Conservation (phyloP, 2,888 invertebrate genomes). For the Aspidiotus rigidus region DNA sequence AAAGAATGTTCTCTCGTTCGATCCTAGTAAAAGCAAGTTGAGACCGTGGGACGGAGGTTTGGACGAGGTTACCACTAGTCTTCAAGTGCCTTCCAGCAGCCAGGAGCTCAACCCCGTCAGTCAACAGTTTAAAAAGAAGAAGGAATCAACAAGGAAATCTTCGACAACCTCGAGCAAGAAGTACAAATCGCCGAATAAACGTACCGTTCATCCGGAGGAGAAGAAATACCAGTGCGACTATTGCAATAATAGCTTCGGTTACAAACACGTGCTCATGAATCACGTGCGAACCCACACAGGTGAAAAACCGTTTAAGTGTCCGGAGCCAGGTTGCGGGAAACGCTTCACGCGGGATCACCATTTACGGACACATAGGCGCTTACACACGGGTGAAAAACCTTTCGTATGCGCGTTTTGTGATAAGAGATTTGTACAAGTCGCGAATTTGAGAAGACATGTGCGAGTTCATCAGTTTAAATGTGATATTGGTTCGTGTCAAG, state of each 20-base stretch:
- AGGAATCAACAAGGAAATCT: neutral
- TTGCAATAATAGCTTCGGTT: conserved; percentile 81
- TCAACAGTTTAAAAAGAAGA: neutral
- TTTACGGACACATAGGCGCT: conserved; percentile 81
- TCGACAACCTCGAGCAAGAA: neutral
- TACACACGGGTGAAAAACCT: conserved; percentile 89
- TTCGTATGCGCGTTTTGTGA: conserved; percentile 88
- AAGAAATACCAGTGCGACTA: conserved; percentile 74
- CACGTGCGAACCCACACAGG: conserved; percentile 91
- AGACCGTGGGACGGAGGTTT: too few relatives aligned
- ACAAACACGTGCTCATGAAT: conserved; percentile 88
- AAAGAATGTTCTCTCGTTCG: too few relatives aligned
- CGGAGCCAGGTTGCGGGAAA: conserved; percentile 67
- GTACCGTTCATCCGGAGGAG: neutral
- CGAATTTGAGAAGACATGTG: conserved; percentile 77
- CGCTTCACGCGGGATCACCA: conserved; percentile 88
- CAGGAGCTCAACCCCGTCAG: too few relatives aligned
- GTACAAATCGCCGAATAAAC: neutral
- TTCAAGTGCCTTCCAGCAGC: too few relatives aligned
- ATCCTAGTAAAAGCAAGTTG: too few relatives aligned
- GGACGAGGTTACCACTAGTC: too few relatives aligned
- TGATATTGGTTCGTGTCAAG: conserved; percentile 59
- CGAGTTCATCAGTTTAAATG: conserved; percentile 86
- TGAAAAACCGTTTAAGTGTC: conserved; percentile 87
- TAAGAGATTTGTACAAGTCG: conserved; percentile 86